Evolutionary conservation across 2,888 invertebrate species (phyloP).

Genomic region (Pogonocherus hispidulus): DNA sequence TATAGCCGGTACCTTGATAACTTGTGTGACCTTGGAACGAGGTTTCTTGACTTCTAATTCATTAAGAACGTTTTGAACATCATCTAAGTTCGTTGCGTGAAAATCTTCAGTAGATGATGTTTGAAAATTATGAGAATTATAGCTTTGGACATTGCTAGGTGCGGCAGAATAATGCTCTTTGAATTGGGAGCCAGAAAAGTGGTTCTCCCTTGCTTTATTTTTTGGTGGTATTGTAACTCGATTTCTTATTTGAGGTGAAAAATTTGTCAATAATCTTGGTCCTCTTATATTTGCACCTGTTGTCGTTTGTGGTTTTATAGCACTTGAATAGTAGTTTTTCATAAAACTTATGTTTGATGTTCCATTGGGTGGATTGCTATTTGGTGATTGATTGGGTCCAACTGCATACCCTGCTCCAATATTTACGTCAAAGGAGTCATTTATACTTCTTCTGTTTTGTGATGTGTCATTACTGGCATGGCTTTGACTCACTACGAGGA

Average conservation of each 20-base stretch:
- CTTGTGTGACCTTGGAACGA: conserved; percentile 49
- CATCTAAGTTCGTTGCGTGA: conserved; percentile 27
- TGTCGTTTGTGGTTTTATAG: conserved; percentile 19
- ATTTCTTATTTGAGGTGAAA: conserved; percentile 6
- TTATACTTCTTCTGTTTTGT: conserved; percentile 18
- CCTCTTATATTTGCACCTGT: conserved; percentile 20
- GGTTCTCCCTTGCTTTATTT: neutral
- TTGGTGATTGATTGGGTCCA: conserved; percentile 25
- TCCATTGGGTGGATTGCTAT: conserved; percentile 26
- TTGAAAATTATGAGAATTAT: neutral
- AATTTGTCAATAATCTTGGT: conserved; percentile 18
- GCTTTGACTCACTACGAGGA: conserved; percentile 24
- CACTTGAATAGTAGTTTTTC: conserved; percentile 20
- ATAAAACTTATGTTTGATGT: conserved; percentile 33
- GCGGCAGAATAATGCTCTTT: neutral
- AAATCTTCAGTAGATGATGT: neutral
- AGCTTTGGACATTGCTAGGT: neutral
- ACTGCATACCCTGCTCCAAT: conserved; percentile 47
- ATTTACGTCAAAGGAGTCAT: conserved; percentile 42
- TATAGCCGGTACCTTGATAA: conserved; percentile 57
- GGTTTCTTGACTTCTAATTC: conserved; percentile 34
- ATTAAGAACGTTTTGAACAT: conserved; percentile 42
- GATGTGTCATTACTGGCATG: neutral
- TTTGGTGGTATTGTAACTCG: neutral
- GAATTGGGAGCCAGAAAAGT: neutral